Conservation (phyloP, 2,113 vertebrate species). For the Xerus inauris region DNA sequence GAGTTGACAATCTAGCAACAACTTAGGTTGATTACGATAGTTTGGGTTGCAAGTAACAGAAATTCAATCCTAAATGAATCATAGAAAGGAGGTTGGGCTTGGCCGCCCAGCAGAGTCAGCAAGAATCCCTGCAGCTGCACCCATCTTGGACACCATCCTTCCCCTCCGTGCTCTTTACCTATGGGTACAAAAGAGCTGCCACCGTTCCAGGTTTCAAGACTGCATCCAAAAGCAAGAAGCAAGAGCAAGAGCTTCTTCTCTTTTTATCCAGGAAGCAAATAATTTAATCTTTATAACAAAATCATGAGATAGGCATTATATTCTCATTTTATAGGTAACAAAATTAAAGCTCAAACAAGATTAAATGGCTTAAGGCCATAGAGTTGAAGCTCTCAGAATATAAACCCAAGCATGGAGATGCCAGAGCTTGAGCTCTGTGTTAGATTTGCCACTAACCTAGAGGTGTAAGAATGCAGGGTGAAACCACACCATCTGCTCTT, state of each 20-base stretch:
- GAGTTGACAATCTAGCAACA: not conserved
- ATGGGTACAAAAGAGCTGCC: not conserved
- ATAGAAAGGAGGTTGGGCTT: not conserved
- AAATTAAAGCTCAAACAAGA: constrained; percentile 16
- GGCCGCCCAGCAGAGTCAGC: not conserved
- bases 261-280: constrained; percentile 29
- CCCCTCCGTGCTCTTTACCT: not conserved
- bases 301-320: not conserved
- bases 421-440: not conserved
- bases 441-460: fast-evolving
- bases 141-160: no score
- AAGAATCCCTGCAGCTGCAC: not conserved
- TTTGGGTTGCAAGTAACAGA: not conserved
- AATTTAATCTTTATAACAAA: not conserved
- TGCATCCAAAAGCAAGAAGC: not conserved
- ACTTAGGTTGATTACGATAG: not conserved
- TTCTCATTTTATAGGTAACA: not conserved
- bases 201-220: not conserved
- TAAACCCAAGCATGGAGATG: not conserved
- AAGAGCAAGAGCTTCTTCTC: not conserved
- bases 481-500: not conserved
- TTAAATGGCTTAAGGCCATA: not conserved
- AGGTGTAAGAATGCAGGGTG: not conserved
- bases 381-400: not conserved
- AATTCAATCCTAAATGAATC: not conserved